Evolutionary conservation across 1,140 invertebrate species (phyloP).

Genomic region (Monomorium pharaonis): DNA sequence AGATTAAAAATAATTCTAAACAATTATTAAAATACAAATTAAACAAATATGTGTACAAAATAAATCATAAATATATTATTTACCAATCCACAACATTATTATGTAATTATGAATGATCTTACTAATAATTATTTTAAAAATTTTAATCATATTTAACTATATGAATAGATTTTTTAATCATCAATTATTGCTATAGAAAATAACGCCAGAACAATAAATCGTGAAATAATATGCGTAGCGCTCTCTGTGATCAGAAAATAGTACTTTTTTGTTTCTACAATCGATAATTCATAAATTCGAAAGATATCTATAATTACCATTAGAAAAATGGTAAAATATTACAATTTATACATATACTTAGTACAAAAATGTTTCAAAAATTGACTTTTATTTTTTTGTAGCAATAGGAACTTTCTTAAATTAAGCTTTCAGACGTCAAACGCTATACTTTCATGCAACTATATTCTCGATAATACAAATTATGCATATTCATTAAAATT

Average conservation of each 20-base stretch:
- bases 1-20: neutral
- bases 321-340: neutral
- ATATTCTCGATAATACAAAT: no score
- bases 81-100: neutral
- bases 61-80: neutral
- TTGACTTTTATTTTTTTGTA: no score
- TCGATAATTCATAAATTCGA: neutral
- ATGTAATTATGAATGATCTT: neutral
- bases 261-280: neutral
- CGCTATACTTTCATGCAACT: no score
- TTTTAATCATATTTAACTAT: neutral
- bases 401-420: no score
- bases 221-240: neutral
- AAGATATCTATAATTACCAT: neutral
- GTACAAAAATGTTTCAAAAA: no score
- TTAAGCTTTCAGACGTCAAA: no score
- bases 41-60: neutral
- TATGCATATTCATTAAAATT: no score
- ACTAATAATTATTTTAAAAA: neutral
- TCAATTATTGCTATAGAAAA: neutral
- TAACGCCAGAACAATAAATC: neutral
- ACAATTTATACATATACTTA: neutral
- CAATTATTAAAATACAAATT: neutral
- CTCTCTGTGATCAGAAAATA: conserved; percentile 8
- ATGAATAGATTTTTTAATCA: neutral